A percentile compares a stretch with the other conserved stretches of the same genome.
Conservation (phyloP, 2,888 invertebrate species). For the Hybos culiciformis region DNA sequence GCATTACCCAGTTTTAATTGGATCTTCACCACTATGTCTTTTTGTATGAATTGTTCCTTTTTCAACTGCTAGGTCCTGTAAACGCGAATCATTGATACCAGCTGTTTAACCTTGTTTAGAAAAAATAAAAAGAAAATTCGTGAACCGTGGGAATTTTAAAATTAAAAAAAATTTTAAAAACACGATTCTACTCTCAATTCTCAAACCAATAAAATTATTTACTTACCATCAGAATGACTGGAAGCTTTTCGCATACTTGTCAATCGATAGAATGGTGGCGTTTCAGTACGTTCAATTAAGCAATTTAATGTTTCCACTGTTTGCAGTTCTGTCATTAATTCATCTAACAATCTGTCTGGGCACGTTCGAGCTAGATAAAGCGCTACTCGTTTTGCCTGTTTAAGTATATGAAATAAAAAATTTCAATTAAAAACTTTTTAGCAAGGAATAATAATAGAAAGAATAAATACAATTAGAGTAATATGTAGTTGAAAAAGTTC, state of each 20-base stretch:
- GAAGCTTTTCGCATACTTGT: conserved; percentile 85
- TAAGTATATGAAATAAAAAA: too few relatives aligned
- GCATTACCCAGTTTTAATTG: conserved; percentile 58
- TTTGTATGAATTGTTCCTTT: conserved; percentile 96
- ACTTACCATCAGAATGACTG: conserved; percentile 55
- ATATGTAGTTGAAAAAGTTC: not conserved
- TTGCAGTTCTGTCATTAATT: conserved; percentile 94
- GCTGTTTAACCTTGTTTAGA: conserved; percentile 29
- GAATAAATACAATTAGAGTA: too few relatives aligned
- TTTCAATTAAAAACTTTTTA: too few relatives aligned
- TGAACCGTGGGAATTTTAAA: too few relatives aligned
- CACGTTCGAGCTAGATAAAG: conserved; percentile 84
- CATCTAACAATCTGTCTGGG: conserved; percentile 85
- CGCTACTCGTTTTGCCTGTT: conserved; percentile 85
- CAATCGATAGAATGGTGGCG: conserved; percentile 93
- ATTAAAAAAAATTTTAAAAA: not conserved
- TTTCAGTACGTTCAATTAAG: conserved; percentile 91
- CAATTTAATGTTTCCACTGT: conserved; percentile 94
- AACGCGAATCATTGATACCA: conserved; percentile 34
- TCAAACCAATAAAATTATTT: not conserved
- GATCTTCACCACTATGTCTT: conserved; percentile 80
- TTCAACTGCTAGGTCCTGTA: conserved; percentile 49
- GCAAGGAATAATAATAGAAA: too few relatives aligned
- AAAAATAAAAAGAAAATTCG: not conserved
- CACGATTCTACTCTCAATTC: not conserved